Evolutionary conservation across 2,888 invertebrate genomes (phyloP).

Genomic region (Dolichomitus sp.): DNA sequence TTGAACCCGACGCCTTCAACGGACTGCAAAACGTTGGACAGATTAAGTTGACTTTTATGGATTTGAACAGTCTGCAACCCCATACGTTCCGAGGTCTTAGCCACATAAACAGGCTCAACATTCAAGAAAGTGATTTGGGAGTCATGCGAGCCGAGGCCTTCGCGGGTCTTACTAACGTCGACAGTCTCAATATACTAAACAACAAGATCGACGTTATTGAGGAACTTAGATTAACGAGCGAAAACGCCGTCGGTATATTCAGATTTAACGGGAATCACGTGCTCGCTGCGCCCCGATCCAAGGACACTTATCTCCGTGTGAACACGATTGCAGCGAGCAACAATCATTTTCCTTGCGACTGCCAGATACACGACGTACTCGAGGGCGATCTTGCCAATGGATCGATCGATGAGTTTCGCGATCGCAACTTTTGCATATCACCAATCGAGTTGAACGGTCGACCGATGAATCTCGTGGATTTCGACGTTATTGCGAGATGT

Average conservation of each 20-base stretch:
- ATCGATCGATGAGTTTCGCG: constrained; percentile 86
- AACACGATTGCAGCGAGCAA: constrained; percentile 91
- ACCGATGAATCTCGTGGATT: constrained; percentile 90
- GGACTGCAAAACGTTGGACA: constrained; percentile 94
- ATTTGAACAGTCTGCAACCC: constrained; percentile 90
- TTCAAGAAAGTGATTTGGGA: constrained; percentile 94
- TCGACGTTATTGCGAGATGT: constrained; percentile 90
- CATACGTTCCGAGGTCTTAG: constrained; percentile 93
- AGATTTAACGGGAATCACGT: constrained; percentile 95
- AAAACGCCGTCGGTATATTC: constrained; percentile 91
- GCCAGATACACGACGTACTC: constrained; percentile 92
- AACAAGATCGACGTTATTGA: constrained; percentile 95
- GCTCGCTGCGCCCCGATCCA: constrained; percentile 91
- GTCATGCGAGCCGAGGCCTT: constrained; percentile 91
- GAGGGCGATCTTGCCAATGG: constrained; percentile 92
- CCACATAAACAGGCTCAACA: constrained; percentile 91
- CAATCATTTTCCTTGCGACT: constrained; percentile 96
- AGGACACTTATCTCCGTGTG: constrained; percentile 91
- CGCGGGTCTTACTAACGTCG: constrained; percentile 91
- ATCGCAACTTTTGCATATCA: constrained; percentile 94
- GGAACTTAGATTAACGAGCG: constrained; percentile 91
- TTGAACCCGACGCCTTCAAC: constrained; percentile 94
- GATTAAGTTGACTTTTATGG: constrained; percentile 94
- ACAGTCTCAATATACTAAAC: constrained; percentile 92
- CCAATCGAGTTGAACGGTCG: constrained; percentile 94